Evolutionary conservation across 2,888 invertebrate genomes (phyloP).

Genomic region (Aricia artaxerxes): DNA sequence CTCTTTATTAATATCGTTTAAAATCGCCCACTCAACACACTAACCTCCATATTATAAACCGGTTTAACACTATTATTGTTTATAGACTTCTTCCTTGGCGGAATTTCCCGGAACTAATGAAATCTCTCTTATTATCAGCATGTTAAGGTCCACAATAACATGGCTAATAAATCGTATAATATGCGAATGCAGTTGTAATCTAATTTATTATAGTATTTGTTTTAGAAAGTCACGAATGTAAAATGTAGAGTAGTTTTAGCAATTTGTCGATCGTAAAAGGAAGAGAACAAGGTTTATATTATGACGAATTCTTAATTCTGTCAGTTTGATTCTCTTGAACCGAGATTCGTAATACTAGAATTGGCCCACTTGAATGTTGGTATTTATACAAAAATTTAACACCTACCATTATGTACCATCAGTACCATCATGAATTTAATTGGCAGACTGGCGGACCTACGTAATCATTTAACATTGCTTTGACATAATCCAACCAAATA

Average conservation of each 20-base stretch:
- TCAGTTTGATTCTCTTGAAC: no score
- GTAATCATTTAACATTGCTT: no score
- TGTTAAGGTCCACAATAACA: background rate
- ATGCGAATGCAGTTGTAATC: constrained; percentile 17
- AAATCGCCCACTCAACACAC: constrained; percentile 45
- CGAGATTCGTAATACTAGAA: no score
- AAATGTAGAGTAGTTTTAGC: constrained; percentile 3
- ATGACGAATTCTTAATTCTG: background rate
- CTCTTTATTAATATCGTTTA: constrained; percentile 36
- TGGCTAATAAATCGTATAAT: background rate
- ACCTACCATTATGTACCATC: no score
- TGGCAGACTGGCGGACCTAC: no score
- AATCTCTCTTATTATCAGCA: background rate
- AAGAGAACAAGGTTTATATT: background rate
- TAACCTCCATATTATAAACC: constrained; percentile 57
- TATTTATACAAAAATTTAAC: no score
- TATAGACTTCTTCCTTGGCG: constrained; percentile 55
- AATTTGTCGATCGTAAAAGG: background rate
- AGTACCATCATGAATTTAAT: no score
- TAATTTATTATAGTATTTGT: constrained; percentile 1
- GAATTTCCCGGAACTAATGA: background rate
- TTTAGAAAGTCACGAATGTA: background rate
- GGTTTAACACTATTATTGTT: constrained; percentile 54
- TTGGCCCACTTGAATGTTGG: no score
- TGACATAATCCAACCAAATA: no score